phyloP scores from a whole-genome alignment of 2,797 vertebrate species.

The Propithecus deckenii region DNA sequence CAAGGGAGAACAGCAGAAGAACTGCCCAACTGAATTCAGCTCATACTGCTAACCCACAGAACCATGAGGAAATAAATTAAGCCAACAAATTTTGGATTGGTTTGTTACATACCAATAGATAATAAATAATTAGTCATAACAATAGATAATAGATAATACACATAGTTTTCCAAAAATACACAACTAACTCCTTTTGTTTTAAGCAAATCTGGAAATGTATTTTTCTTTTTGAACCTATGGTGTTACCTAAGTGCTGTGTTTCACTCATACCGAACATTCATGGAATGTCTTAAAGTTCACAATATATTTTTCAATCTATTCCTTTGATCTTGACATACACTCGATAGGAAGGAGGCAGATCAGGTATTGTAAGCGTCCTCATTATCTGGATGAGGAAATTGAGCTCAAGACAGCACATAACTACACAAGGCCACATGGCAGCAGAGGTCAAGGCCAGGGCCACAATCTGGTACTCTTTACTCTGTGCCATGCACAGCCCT shows the following conservation, averaged over 20 bases:
- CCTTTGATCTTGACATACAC: background rate
- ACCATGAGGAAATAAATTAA: background rate
- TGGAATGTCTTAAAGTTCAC: background rate
- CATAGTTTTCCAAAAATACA: background rate
- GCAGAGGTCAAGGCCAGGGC: background rate
- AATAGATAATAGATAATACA: background rate
- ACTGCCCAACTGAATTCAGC: background rate
- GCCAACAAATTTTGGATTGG: background rate
- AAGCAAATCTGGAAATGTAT: constrained; percentile 4
- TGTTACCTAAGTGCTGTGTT: constrained; percentile 9
- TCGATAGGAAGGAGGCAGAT: background rate
- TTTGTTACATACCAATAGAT: background rate
- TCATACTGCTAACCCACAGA: background rate
- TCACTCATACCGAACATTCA: background rate
- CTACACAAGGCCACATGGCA: background rate
- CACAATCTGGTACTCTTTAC: background rate
- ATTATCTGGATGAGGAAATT: background rate
- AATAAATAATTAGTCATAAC: background rate
- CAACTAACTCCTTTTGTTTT: constrained; percentile 1
- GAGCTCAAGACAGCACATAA: background rate
- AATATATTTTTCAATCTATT: background rate
- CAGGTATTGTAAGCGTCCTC: background rate
- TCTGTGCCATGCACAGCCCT: accelerated
- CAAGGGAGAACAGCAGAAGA: background rate
- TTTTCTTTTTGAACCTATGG: background rate